Conservation (phyloP, 2,797 vertebrate species). For the Notolabrus celidotus region DNA sequence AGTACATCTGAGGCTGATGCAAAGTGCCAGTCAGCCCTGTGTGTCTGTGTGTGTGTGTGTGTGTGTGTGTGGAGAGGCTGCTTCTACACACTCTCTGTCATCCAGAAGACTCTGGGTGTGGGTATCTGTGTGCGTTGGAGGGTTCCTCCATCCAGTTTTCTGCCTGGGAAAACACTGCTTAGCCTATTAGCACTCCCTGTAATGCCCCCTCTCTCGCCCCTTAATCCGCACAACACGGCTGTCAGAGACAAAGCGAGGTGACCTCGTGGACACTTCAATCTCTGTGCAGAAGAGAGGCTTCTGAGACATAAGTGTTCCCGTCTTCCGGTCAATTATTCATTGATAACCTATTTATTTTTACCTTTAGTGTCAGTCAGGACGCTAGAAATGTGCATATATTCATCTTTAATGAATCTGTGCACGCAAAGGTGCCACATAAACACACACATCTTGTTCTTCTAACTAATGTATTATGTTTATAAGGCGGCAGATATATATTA, state of each 20-base stretch:
- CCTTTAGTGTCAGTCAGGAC: conserved; percentile 81
- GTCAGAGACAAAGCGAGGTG: conserved; percentile 68
- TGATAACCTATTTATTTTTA: conserved; percentile 86
- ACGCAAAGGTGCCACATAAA: conserved; percentile 63
- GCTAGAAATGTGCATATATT: conserved; percentile 78
- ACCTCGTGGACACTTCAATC: conserved; percentile 70
- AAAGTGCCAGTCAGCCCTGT: conserved; percentile 88
- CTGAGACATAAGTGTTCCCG: conserved; percentile 46
- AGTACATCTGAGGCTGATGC: conserved; percentile 93
- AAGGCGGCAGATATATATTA: conserved; percentile 80
- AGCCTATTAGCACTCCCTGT: conserved; percentile 79
- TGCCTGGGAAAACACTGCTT: conserved; percentile 75
- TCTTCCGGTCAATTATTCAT: conserved; percentile 86
- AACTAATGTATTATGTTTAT: conserved; percentile 88
- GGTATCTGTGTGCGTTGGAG: conserved; percentile 57
- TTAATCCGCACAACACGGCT: conserved; percentile 75
- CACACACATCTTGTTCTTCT: conserved; percentile 74
- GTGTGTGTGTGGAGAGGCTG: conserved; percentile 82
- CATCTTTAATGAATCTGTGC: conserved; percentile 82
- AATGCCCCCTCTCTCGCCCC: conserved; percentile 56
- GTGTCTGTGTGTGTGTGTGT: conserved; percentile 80
- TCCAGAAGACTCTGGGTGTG: conserved; percentile 62
- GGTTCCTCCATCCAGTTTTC: conserved; percentile 80
- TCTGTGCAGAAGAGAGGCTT: conserved; percentile 28
- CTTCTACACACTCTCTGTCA: conserved; percentile 89